Conservation (phyloP, 1,140 invertebrate species). For the Hestina assimilis region DNA sequence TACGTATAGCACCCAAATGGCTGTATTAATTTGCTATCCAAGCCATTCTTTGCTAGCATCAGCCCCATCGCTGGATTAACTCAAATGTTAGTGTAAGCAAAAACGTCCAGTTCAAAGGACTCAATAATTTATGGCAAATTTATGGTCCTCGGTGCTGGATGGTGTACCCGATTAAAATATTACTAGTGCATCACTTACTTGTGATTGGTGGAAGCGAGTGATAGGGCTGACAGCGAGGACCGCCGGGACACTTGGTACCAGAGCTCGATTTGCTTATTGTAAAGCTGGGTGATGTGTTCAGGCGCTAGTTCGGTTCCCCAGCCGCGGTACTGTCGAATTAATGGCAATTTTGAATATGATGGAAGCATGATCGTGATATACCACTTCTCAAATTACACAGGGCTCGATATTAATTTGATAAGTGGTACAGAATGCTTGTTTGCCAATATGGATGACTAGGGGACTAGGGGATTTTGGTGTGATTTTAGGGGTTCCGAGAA, state of each 20-base stretch:
- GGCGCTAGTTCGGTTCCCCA: slow-evolving; percentile 92
- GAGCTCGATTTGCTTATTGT: slow-evolving; percentile 89
- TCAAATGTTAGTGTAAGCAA: slow-evolving; percentile 49
- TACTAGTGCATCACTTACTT: slow-evolving; percentile 80
- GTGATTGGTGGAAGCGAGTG: slow-evolving; percentile 90
- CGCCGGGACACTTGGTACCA: slow-evolving; percentile 94
- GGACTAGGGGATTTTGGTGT: slow-evolving; percentile 6
- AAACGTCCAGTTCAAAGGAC: slow-evolving; percentile 40
- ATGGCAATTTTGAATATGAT: slow-evolving; percentile 59
- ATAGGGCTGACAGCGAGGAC: slow-evolving; percentile 91
- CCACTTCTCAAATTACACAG: slow-evolving; percentile 36
- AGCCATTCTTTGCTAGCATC: slow-evolving; percentile 66
- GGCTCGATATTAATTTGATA: slow-evolving; percentile 18
- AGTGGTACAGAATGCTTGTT: slow-evolving; percentile 23
- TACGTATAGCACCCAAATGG: slow-evolving; percentile 43
- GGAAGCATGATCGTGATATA: slow-evolving; percentile 58
- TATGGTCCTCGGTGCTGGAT: slow-evolving; percentile 45
- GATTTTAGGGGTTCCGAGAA: slow-evolving; percentile 7
- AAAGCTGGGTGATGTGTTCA: slow-evolving; percentile 86
- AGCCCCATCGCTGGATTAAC: slow-evolving; percentile 53
- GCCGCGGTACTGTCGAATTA: slow-evolving; percentile 86
- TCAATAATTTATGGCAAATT: background rate
- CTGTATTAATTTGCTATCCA: slow-evolving; percentile 44
- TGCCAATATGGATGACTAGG: slow-evolving; percentile 32
- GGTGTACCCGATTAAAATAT: slow-evolving; percentile 23